phyloP scores from a whole-genome alignment of 2,797 vertebrate genomes.

The Halcyon smyrnensis region DNA sequence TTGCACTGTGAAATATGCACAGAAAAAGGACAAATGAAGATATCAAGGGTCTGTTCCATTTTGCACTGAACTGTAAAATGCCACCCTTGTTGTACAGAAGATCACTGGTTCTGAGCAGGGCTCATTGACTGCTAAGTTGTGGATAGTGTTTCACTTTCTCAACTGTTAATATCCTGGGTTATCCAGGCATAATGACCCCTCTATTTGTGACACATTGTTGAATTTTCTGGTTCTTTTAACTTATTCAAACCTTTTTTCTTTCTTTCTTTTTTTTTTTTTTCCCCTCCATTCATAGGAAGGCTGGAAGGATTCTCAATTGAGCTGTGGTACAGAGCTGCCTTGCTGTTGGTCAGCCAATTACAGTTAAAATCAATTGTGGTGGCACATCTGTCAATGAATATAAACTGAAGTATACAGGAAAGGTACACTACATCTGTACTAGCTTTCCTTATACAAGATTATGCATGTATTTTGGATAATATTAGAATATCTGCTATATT shows the following conservation, averaged over 20 bases:
- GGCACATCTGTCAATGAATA: constrained; percentile 21
- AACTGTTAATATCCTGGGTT: constrained; percentile 89
- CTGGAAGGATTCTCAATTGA: constrained; percentile 76
- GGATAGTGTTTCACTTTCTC: constrained; percentile 81
- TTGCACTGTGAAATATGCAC: constrained; percentile 81
- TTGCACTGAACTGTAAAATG: constrained; percentile 83
- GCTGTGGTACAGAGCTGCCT: constrained; percentile 66
- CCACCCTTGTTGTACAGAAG: constrained; percentile 78
- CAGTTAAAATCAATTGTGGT: neutral
- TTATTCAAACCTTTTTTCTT: constrained; percentile 80
- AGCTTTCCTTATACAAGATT: neutral
- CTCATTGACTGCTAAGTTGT: constrained; percentile 81
- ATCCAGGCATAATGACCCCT: constrained; percentile 94
- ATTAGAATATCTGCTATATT: neutral
- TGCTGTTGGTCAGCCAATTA: constrained; percentile 57
- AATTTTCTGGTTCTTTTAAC: constrained; percentile 96
- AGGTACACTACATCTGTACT: neutral
- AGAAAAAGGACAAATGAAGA: constrained; percentile 82
- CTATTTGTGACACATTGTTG: constrained; percentile 93
- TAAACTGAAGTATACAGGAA: constrained; percentile 40
- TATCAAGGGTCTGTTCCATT: constrained; percentile 81
- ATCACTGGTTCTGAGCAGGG: constrained; percentile 79
- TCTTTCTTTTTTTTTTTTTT: no score
- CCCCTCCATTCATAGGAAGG: constrained; percentile 64
- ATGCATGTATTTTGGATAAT: neutral